Evolutionary conservation across 92 coral and sea anemone species (phyloP), one percentile per base, ranked within the genome.

Genomic region (Zoanthus sociatus): DNA sequence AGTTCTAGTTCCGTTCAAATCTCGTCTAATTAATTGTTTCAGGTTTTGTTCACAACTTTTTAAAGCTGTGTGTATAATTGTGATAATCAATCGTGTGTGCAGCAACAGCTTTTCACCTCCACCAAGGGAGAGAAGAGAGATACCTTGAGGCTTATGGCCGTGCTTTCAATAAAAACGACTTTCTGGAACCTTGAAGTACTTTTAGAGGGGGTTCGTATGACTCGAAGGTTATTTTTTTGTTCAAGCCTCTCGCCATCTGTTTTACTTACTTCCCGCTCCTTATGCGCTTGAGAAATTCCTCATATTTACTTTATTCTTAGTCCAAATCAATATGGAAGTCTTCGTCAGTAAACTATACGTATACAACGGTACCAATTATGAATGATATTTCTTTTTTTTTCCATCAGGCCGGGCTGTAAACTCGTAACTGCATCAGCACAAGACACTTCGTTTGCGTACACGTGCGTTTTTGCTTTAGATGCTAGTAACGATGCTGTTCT

Each of bases 141-240:
- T 82, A 67, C 76, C 77, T 67, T 82, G 76, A 10, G 14, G 76
- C 12, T 82, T 78, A 78, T 78, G 70, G 37, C 68, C 58, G 55
- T 82, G 76, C 76, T 63, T 61, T 82, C 42, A 67, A 82, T 82
- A 82, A 82, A 82, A 82, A 61, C 74, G 15, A 58, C 58, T 58
- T 15, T 82, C 60, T 66, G 77, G 60, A 82, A 64, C 33, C 54
- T 82, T 82, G 37, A 84, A 58, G 73, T 86, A 75, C 83, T 75
- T 86, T 64, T 75, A 86, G 89, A 76, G 42, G 83, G 61, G 83
- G 83, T 61, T 86, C 64, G 54, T 17, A 84, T 67, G 60, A 87
- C 56, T 20, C 71, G 78, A 87, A 82, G 69, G 31, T 83, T 67
- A 42, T 68, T 66, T 51, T 72, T 58, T 48, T 84, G 88, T 26